A percentile compares a stretch with the other conserved stretches of the same genome.
Evolutionary conservation across 2,888 invertebrate species (phyloP).

Genomic region (Bimastos eiseni): DNA sequence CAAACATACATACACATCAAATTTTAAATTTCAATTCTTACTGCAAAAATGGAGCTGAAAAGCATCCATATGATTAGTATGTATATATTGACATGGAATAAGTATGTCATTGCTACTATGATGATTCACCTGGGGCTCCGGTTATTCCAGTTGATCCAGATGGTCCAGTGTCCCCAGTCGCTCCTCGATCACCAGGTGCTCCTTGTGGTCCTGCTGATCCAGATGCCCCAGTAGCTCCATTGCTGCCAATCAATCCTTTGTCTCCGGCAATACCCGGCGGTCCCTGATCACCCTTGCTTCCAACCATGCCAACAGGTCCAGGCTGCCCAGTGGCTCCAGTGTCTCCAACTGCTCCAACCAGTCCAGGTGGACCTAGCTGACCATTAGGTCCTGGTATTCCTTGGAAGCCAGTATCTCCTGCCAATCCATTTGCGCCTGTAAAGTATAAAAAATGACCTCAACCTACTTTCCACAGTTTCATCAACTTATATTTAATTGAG

Average conservation of each 20-base stretch:
- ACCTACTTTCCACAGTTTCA: too few species aligned
- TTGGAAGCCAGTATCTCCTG: conserved; percentile 32
- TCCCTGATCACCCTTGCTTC: conserved; percentile 22
- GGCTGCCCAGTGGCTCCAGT: neutral
- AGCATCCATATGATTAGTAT: neutral
- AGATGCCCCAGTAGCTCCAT: conserved; percentile 16
- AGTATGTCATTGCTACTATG: neutral
- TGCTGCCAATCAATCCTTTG: neutral
- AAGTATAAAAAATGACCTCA: neutral
- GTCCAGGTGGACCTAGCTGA: conserved; percentile 1
- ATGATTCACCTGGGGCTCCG: neutral
- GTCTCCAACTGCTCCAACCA: neutral
- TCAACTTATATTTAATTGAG: too few species aligned
- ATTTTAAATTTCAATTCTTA: neutral
- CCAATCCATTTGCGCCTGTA: conserved; percentile 29
- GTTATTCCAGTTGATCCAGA: neutral
- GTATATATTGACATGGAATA: neutral
- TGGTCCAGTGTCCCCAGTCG: conserved; percentile 8
- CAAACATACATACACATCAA: too few species aligned
- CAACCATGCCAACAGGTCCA: neutral
- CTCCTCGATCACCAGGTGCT: neutral
- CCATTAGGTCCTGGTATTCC: conserved; percentile 36
- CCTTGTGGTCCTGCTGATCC: conserved; percentile 17
- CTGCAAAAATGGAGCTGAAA: neutral
- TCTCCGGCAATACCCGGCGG: neutral